Evolutionary conservation across 2,888 invertebrate genomes (phyloP).

Genomic region (Eupithecia inturbata): DNA sequence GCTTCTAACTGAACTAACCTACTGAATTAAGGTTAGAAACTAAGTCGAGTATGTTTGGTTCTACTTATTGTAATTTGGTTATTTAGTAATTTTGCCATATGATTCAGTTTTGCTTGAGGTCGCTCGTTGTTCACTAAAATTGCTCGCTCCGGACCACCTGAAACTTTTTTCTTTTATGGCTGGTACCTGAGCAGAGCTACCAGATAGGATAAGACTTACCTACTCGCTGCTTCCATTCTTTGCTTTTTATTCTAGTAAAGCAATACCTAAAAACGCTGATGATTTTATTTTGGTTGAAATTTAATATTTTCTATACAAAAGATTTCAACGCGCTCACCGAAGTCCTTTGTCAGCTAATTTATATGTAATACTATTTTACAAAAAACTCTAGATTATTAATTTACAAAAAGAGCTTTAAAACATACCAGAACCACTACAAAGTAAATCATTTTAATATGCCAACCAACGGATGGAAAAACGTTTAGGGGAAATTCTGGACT

Average conservation of each 20-base stretch:
- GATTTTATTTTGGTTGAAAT: neutral
- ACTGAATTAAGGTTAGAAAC: neutral
- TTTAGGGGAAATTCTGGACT: too few relatives aligned
- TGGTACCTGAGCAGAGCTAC: neutral
- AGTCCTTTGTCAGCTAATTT: neutral
- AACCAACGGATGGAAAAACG: too few relatives aligned
- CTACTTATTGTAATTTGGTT: neutral
- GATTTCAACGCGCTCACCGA: neutral
- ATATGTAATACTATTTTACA: neutral
- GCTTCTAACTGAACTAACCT: neutral
- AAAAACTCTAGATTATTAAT: neutral
- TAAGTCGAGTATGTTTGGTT: neutral
- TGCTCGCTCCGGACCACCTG: too few relatives aligned
- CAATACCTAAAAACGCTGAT: neutral
- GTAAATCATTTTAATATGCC: neutral
- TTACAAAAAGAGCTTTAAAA: neutral
- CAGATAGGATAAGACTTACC: neutral
- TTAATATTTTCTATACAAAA: neutral
- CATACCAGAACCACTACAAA: neutral
- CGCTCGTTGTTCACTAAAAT: too few relatives aligned
- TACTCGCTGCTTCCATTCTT: too few relatives aligned
- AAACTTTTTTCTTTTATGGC: neutral
- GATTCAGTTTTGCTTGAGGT: too few relatives aligned
- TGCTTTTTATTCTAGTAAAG: too few relatives aligned
- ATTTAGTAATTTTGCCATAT: too few relatives aligned